Evolutionary conservation across 2,888 invertebrate species (phyloP), one percentile per base, ranked within the genome.

Genomic region (Chrysina gloriosa): DNA sequence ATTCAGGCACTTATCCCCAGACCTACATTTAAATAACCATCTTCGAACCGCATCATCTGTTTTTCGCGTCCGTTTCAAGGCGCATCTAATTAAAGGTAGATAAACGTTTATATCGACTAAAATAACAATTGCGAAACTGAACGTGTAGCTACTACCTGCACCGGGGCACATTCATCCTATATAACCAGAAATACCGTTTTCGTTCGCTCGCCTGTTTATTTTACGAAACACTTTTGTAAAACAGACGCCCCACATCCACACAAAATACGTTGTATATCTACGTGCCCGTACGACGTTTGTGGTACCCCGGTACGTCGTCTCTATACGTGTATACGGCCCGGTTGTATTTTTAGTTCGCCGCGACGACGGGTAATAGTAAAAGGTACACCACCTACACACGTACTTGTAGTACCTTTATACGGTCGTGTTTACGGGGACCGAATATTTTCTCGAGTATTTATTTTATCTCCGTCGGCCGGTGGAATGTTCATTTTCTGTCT

Each of bases 401-500:
- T 5, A 52, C 52, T 31, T 14, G 16, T 16, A 39, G 39, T 16
- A 39, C 39, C 39, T 39, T 11, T 34, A 34, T n/a, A 3, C 2
- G n/a, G 39, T 9, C 39, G 16, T 61, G 42, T 61, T 61, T 61
- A 61, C 42, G 14, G 58, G 9, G 16, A 42, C 42, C 21, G 58
- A 61, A 61, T 61, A 61, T 42, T 27, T 61, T 61, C 58, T 25
- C 27, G 25, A 27, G 27, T 61, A 61, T 61, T 61, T 61, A 61
- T 61, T 61, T 61, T 61, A 39, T 36, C 42, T 61, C 14, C 31
- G 31, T 27, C 56, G 42, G 4, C 25, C 52, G 27, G 52, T 61
- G 45, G 58, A 42, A 39, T 61, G 58, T 61, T 61, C 58, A 61
- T 42, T 42, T 42, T 61, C 58, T 42, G 42, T 61, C 58, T 61